Evolutionary conservation across 2,797 vertebrate species (phyloP), one percentile per base, ranked within the genome.

Genomic region (Cynopterus sphinx): DNA sequence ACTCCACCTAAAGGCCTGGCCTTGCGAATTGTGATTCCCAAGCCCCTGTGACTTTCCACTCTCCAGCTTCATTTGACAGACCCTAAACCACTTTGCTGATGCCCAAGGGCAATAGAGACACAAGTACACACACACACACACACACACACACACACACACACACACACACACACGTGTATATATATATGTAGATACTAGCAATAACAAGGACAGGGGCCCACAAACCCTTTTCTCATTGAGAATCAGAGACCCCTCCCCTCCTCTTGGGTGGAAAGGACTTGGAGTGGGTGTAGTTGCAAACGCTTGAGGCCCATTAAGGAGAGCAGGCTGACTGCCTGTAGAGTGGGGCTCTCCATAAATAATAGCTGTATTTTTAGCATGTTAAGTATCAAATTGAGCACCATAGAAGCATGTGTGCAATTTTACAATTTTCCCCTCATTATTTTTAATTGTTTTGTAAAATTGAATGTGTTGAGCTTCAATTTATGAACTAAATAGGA

Each of bases 401-500:
- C 74, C 70, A 70, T 31, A 55, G 93, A 87, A 53, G 16, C 61
- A 84, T 94, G 83, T 86, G 75, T 85, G 81, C 83, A 96, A 95
- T 96, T 97, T 98, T 93, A 94, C 63, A 96, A 95, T 95, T 97
- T 97, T 93, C 75, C 83, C 59, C 70, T 97, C 88, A 95, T 98
- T 96, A 97, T 96, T 96, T 93, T 79, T 96, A 97, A 96, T 97
- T 97, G 95, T 97, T 96, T 91, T 83, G 2, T 94, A 91, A 96
- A 90, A 95, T n/a, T 87, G 95, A 83, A 61, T 55, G 83, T 92
- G 61, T 57, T 82, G 92, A 85, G 82, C 75, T 68, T 94, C 77
- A 61, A 68, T 96, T 96, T 92, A 87, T 67, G 84, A 33, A 71
- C 71, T 87, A 87, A 96, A 61, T 79, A 93, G 95, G 81, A 95